Evolutionary conservation across 2,888 invertebrate genomes (phyloP), one percentile per base, ranked within the genome.

Genomic region (Limnephilus rhombicus): DNA sequence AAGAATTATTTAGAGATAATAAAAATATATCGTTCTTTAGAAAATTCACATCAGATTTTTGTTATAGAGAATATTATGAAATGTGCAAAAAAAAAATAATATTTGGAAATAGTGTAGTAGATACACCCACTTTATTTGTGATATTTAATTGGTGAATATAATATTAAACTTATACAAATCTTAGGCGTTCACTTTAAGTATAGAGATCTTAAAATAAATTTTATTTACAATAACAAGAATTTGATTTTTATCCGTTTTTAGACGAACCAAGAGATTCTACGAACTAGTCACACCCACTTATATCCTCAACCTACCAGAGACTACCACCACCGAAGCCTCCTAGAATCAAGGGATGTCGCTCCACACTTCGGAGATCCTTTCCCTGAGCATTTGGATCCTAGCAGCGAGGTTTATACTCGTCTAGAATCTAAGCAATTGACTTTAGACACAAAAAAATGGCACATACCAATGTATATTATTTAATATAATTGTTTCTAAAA

Each of bases 311-410:
- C 34, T 82, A 3, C 82, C 90, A 12, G 82, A 53, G n/a, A 90
- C 86, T 18, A 90, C 90, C 34, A 92, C 93, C 7, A 91, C 93
- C 13, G 41, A 92, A 37, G 15, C 82, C 31, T 45, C 89, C 18
- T 91, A 91, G 68, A 93, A 91, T 37, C n/a, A 83, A n/a, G 92
- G 92, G 13, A 37, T 41, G 41, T 85, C 81, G 29, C 34, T 45
- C 15, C 90, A 91, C 18, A 29, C 68, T 82, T 81, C 49, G 15
- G 45, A 91, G n/a, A 53, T 90, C 34, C n/a, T 91, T 29, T 91
- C 45, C 12, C 90, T 90, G 18, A 31, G 41, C 41, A 18, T 90
- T 80, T 91, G 90, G 91, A 91, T 90, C 12, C 37, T 90, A 68
- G 80, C 80, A 34, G 85, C 85, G 18, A 88, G 85, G 13, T 80